These are phyloP conservation scores for Ammodytes dubius DNA, from an alignment of 2,113 vertebrate species.

Conservation along the genomic window DNA sequence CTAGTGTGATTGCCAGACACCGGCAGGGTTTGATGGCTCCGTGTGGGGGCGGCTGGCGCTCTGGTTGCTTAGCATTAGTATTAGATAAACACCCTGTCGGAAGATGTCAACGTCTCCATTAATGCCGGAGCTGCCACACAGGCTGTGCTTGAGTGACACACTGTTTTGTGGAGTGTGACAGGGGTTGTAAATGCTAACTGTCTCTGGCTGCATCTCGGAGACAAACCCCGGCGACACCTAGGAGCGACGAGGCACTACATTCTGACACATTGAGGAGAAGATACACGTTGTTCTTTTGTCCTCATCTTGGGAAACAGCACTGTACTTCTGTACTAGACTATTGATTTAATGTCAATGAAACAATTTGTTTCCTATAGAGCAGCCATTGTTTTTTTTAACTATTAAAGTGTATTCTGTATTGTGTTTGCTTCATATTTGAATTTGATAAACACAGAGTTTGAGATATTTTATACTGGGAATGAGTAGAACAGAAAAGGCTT, in stretches of 20 bases:
- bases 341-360: slow-evolving; percentile 21
- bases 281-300: slow-evolving; percentile 58
- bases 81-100: slow-evolving; percentile 85
- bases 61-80: slow-evolving; percentile 81
- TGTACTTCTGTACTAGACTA: background rate
- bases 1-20: slow-evolving; percentile 66
- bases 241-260: slow-evolving; percentile 58
- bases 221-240: slow-evolving; percentile 72
- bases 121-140: slow-evolving; percentile 83
- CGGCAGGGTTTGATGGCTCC: slow-evolving; percentile 68
- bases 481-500: slow-evolving; percentile 44
- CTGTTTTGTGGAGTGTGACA: slow-evolving; percentile 83
- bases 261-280: slow-evolving; percentile 60
- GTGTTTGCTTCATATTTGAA: slow-evolving; percentile 10
- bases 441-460: slow-evolving; percentile 22
- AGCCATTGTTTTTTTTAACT: background rate
- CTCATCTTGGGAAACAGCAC: slow-evolving; percentile 22
- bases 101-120: slow-evolving; percentile 86
- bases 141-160: slow-evolving; percentile 81
- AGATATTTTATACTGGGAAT: slow-evolving; percentile 43
- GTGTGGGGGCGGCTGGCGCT: slow-evolving; percentile 71
- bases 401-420: slow-evolving; percentile 9
- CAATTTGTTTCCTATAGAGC: slow-evolving; percentile 2
- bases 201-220: slow-evolving; percentile 75
- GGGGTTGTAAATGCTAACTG: slow-evolving; percentile 83